Percentiles rank a stretch among this genome's conserved stretches.
These are phyloP conservation scores for Falco cherrug DNA, from an alignment of 2,797 vertebrate species.

Conservation along the genomic window DNA sequence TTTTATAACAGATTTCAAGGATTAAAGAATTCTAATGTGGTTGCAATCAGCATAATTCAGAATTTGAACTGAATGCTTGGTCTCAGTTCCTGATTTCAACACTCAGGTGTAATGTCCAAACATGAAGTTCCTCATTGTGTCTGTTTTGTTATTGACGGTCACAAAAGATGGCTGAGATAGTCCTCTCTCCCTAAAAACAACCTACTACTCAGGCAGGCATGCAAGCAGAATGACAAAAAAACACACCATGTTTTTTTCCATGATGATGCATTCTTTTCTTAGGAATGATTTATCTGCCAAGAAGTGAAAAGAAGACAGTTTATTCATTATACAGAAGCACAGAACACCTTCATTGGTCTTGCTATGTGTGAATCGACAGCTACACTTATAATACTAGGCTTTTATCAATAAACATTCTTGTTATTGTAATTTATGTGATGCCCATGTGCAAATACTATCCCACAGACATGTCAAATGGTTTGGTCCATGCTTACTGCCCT, in stretches of 20 bases:
- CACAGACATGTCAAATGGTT: not conserved
- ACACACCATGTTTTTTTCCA: not conserved
- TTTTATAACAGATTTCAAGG: not conserved
- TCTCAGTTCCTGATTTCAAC: not conserved
- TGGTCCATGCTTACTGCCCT: not conserved
- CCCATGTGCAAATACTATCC: not conserved
- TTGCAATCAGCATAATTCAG: not conserved
- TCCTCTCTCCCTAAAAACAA: not conserved
- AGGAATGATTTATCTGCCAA: not conserved
- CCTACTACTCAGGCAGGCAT: not conserved
- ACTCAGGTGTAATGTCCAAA: not conserved
- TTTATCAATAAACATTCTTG: not conserved
- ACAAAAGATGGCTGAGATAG: not conserved
- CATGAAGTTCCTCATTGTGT: not conserved
- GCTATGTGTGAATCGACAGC: not conserved
- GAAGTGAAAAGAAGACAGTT: not conserved
- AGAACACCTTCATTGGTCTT: not conserved
- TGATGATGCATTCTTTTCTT: not conserved
- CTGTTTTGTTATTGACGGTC: not conserved
- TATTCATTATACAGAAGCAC: not conserved
- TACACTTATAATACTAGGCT: not conserved
- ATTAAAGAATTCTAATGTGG: not conserved
- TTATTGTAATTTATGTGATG: not conserved
- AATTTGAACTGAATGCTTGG: not conserved
- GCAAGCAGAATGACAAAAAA: not conserved